Evolutionary conservation across 2,797 vertebrate genomes (phyloP).

Genomic region (Peromyscus nudipes): DNA sequence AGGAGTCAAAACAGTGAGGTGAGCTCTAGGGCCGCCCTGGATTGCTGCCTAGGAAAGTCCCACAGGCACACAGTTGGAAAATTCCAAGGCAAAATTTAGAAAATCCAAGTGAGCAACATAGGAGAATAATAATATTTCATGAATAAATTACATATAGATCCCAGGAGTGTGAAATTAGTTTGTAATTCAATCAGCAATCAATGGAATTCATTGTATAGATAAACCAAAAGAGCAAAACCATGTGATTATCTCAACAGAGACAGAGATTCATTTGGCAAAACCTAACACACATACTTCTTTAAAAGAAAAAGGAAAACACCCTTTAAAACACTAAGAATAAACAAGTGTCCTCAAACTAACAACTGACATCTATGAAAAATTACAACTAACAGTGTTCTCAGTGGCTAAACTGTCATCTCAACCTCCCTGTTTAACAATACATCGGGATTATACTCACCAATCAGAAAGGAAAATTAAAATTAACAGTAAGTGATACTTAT

Average conservation of each 20-base stretch:
- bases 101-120: neutral
- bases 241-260: neutral
- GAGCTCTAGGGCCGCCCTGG: neutral
- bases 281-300: neutral
- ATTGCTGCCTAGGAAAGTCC: neutral
- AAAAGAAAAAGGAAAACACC: neutral
- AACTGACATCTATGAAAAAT: neutral
- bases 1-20: neutral
- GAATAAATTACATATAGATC: neutral
- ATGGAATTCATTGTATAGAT: neutral
- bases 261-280: neutral
- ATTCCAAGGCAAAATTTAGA: neutral
- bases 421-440: neutral
- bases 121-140: neutral
- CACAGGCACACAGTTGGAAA: neutral
- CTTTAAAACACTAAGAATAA: neutral
- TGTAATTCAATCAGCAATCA: neutral
- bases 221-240: neutral
- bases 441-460: neutral
- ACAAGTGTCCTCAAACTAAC: neutral
- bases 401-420: neutral
- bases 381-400: neutral
- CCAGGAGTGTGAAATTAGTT: neutral
- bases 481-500: neutral
- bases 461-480: neutral